Evolutionary conservation across 2,797 vertebrate species (phyloP), one percentile per base, ranked within the genome.

Genomic region (Benthosema pterotum): DNA sequence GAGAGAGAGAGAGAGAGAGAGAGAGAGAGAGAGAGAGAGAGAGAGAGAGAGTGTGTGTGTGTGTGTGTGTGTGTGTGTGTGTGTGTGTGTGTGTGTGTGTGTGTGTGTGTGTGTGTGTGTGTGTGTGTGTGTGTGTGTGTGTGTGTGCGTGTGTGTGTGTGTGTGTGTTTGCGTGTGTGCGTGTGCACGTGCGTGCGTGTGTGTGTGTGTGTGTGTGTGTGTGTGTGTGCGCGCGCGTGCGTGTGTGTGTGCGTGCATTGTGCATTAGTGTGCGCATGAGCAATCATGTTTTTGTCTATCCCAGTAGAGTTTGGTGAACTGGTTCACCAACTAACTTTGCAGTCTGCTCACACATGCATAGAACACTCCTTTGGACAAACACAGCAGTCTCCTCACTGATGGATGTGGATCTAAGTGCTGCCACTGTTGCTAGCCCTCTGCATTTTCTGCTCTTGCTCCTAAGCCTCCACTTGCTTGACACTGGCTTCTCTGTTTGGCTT

Each of bases 321-420:
- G 22, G n/a, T 25, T 53, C 42, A 56, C 68, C 69, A 38, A 65
- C 59, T 76, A 74, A 75, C 82, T 89, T 87, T 81, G 82, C 81
- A 87, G 85, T 89, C 87, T 66, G 57, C 86, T 84, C 84, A 88
- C 88, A 88, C 77, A 67, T 75, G 5, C 78, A 50, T 79, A 77
- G 60, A 58, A 54, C 72, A 82, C 83, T 84, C 79, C 79, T 77
- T 63, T 87, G 80, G 77, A 89, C 83, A 85, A 90, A 87, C 86
- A 90, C 84, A 86, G 84, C 91, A 89, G 89, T 90, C 87, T 89
- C 87, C 74, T 85, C 86, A 75, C 80, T 89, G 87, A 92, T 89
- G 87, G 88, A 89, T 87, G 82, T 83, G 78, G 63, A 79, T 76
- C 88, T 85, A 91, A 90, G 86, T 88, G 87, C 77, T 82, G 80